phyloP scores from a whole-genome alignment of 2,888 invertebrate species.

The Gisinianus flammeolus region DNA sequence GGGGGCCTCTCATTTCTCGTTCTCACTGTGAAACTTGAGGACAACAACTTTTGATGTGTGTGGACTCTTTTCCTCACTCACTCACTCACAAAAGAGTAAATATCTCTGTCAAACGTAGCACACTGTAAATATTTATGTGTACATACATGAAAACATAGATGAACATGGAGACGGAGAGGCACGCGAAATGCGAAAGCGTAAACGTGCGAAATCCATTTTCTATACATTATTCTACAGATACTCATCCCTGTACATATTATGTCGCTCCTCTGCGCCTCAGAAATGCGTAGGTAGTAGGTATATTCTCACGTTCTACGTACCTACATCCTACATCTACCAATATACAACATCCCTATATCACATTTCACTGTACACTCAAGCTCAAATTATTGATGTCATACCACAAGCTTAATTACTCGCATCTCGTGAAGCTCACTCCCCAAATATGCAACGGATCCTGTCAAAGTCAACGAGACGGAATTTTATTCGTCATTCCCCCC shows the following conservation, averaged over 20 bases:
- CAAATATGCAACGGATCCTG: not conserved
- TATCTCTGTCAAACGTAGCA: not conserved
- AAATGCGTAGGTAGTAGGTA: not conserved
- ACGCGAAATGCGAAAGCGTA: not conserved
- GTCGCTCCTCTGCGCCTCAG: not conserved
- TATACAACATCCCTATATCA: not conserved
- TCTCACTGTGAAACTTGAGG: too few relatives aligned
- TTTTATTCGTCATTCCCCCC: not conserved
- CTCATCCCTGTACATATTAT: not conserved
- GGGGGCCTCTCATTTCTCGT: too few relatives aligned
- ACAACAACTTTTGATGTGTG: too few relatives aligned
- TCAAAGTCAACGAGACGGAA: not conserved
- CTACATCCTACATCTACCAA: not conserved
- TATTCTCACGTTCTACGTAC: too few relatives aligned
- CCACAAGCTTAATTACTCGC: constrained; percentile 24
- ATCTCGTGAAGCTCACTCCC: constrained; percentile 4
- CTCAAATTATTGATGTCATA: constrained; percentile 12
- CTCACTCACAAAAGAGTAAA: not conserved
- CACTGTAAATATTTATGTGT: too few relatives aligned
- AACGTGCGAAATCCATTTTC: constrained; percentile 9
- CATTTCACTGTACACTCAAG: not conserved
- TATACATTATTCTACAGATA: not conserved
- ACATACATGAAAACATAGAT: too few relatives aligned
- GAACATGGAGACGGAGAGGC: not conserved
- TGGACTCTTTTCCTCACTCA: too few relatives aligned